Conservation (phyloP, 2,888 invertebrate genomes). For the Tetrapedia diversipes region DNA sequence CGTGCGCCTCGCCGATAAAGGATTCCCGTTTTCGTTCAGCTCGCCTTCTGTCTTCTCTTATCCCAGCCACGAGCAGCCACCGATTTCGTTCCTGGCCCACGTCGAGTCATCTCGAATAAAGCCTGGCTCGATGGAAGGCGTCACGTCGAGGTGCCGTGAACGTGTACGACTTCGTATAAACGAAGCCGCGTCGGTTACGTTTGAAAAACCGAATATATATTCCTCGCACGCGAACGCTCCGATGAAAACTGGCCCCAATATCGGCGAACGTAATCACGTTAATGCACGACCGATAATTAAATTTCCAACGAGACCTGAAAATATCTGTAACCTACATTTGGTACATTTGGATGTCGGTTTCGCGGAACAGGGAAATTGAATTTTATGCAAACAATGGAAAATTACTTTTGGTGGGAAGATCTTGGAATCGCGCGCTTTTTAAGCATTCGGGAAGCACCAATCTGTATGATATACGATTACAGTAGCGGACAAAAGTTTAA, state of each 20-base stretch:
- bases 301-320: slow-evolving; percentile 5
- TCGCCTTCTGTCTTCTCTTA: slow-evolving; percentile 12
- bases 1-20: slow-evolving; percentile 27
- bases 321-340: neutral
- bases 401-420: too few species aligned
- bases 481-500: too few species aligned
- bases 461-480: too few species aligned
- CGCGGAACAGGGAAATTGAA: too few species aligned
- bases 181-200: neutral
- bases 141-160: neutral
- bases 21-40: neutral
- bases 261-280: slow-evolving; percentile 1
- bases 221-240: neutral
- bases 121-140: too few species aligned
- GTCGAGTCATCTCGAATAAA: too few species aligned
- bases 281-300: neutral
- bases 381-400: too few species aligned
- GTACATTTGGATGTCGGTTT: too few species aligned
- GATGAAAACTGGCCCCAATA: neutral
- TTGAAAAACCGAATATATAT: neutral
- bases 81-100: neutral
- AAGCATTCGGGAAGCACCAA: too few species aligned
- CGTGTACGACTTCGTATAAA: neutral
- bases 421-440: too few species aligned
- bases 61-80: neutral